Evolutionary conservation across 2,888 invertebrate species (phyloP).

Genomic region (Xiphydria camelus): DNA sequence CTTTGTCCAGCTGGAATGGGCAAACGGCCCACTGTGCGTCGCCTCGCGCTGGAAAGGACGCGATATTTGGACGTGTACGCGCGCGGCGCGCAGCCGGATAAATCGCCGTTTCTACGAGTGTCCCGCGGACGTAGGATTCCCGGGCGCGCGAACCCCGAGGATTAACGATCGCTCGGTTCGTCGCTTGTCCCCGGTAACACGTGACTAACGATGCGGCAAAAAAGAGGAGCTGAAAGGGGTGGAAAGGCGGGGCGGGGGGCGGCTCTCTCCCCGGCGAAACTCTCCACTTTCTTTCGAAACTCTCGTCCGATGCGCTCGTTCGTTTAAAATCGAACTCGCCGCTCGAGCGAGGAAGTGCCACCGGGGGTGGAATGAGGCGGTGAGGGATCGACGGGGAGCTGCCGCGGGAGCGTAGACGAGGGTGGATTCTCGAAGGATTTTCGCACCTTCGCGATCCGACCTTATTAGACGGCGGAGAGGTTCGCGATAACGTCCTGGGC

Average conservation of each 20-base stretch:
- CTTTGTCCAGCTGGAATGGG: too few species aligned
- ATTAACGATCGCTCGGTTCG: slow-evolving; percentile 45
- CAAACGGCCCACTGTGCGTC: too few species aligned
- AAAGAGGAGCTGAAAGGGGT: slow-evolving; percentile 20
- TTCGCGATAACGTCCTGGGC: too few species aligned
- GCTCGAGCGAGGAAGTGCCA: too few species aligned
- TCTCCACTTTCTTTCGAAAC: slow-evolving; percentile 1
- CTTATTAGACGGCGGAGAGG: too few species aligned
- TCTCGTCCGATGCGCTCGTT: slow-evolving; percentile 17
- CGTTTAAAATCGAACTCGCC: slow-evolving; percentile 27
- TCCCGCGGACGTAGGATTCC: slow-evolving; percentile 32
- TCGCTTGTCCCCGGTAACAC: slow-evolving; percentile 38
- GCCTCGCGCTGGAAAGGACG: too few species aligned
- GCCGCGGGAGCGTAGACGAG: slow-evolving; percentile 12
- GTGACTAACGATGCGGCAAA: slow-evolving; percentile 42
- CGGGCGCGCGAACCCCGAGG: slow-evolving; percentile 23
- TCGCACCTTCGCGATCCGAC: too few species aligned
- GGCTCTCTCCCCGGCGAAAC: slow-evolving; percentile 2
- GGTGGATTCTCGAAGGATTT: not conserved
- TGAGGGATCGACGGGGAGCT: too few species aligned
- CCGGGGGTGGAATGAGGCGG: too few species aligned
- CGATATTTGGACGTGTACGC: too few species aligned
- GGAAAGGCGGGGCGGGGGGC: slow-evolving; percentile 9
- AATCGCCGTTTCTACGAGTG: slow-evolving; percentile 24
- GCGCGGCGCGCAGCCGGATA: too few species aligned